Conservation (phyloP, 1,140 invertebrate species). For the Magallana angulata region DNA sequence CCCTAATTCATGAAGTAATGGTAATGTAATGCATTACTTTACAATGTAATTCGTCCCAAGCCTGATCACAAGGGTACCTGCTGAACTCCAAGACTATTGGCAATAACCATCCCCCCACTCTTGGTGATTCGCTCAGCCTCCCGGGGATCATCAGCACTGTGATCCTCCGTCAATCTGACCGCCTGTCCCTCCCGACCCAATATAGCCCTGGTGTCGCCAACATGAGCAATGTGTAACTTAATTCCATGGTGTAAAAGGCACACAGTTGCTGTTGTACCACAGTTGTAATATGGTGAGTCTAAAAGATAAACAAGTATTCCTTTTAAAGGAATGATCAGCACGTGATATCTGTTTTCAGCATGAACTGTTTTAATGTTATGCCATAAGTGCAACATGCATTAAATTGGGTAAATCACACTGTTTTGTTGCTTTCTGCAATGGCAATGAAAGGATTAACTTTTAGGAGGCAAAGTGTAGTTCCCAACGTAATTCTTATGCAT, state of each 20-base stretch:
- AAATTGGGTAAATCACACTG: too few relatives aligned
- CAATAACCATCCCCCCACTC: constrained; percentile 71
- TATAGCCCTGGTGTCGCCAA: constrained; percentile 82
- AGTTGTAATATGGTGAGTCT: constrained; percentile 63
- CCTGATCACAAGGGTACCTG: constrained; percentile 62
- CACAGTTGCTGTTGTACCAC: constrained; percentile 83
- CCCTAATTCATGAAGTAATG: too few relatives aligned
- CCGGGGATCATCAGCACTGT: constrained; percentile 78
- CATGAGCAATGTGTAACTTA: constrained; percentile 81
- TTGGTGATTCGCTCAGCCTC: constrained; percentile 68
- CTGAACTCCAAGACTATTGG: constrained; percentile 79
- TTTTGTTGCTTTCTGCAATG: too few relatives aligned
- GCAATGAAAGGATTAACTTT: too few relatives aligned
- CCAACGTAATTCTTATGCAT: too few relatives aligned
- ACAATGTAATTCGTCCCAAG: too few relatives aligned
- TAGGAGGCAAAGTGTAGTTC: too few relatives aligned
- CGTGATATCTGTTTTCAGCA: too few relatives aligned
- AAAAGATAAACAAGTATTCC: constrained; percentile 7
- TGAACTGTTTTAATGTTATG: too few relatives aligned
- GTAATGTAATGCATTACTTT: too few relatives aligned
- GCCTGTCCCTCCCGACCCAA: constrained; percentile 81
- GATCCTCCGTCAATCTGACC: constrained; percentile 81
- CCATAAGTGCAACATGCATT: too few relatives aligned
- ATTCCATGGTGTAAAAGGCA: constrained; percentile 80
- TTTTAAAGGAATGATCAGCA: too few relatives aligned